Conservation (phyloP, 2,888 invertebrate genomes). For the Leptinotarsa rubiginosa region DNA sequence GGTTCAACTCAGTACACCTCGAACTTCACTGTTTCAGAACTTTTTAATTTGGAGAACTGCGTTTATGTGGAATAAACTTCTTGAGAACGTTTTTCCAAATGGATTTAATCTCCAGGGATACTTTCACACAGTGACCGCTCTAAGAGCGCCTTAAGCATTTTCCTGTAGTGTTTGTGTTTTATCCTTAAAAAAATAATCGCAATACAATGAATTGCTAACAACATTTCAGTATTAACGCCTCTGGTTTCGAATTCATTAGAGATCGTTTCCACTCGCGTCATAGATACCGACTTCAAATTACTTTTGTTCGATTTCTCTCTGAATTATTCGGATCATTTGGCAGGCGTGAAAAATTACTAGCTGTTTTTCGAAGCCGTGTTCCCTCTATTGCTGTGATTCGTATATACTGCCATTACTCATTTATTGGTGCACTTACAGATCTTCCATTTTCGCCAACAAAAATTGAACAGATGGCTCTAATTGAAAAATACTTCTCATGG, state of each 20-base stretch:
- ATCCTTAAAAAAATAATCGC: too few relatives aligned
- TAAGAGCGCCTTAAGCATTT: too few relatives aligned
- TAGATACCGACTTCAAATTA: constrained; percentile 28
- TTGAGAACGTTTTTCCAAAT: too few relatives aligned
- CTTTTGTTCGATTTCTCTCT: constrained; percentile 45
- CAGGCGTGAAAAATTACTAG: constrained; percentile 57
- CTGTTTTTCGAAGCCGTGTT: constrained; percentile 47
- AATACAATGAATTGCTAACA: too few relatives aligned
- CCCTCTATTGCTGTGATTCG: constrained; percentile 49
- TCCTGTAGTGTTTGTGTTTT: too few relatives aligned
- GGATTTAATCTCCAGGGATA: too few relatives aligned
- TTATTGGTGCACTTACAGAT: constrained; percentile 25
- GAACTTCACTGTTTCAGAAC: too few relatives aligned
- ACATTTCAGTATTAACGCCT: constrained; percentile 1
- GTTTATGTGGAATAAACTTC: too few relatives aligned
- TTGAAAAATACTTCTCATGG: constrained; percentile 27
- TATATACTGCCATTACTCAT: constrained; percentile 55
- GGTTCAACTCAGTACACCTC: too few relatives aligned
- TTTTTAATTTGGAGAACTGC: too few relatives aligned
- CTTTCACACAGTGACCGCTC: too few relatives aligned
- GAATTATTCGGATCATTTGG: constrained; percentile 58
- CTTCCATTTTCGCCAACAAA: constrained; percentile 16
- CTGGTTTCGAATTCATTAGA: constrained; percentile 41
- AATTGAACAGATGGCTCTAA: constrained; percentile 27
- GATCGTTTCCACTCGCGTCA: constrained; percentile 28